A percentile compares a stretch with the other conserved stretches of the same genome.
Evolutionary conservation across 2,888 invertebrate genomes (phyloP).

Genomic region (Anagyrus pseudococci): DNA sequence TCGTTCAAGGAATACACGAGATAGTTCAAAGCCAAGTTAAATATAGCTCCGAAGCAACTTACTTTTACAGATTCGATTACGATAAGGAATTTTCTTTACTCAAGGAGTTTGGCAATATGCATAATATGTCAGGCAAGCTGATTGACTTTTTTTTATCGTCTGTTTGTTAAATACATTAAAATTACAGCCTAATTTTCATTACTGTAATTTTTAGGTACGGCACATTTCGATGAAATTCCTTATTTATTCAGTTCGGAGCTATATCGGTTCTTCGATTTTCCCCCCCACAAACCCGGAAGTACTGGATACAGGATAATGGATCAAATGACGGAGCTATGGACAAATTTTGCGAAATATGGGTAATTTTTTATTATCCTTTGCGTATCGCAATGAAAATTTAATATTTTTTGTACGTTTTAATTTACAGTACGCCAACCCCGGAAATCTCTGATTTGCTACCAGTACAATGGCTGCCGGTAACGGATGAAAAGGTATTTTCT

Average conservation of each 20-base stretch:
- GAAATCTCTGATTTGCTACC: conserved; percentile 38
- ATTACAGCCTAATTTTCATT: too few relatives aligned
- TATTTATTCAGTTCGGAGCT: conserved; percentile 48
- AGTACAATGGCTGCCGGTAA: conserved; percentile 49
- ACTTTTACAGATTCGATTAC: conserved; percentile 50
- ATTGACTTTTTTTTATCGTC: background rate
- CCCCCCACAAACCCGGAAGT: conserved; percentile 34
- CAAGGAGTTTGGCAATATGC: conserved; percentile 36
- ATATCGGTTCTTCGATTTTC: conserved; percentile 30
- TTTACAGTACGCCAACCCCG: conserved; percentile 55
- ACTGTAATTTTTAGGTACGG: conserved; percentile 41
- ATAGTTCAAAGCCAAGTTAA: conserved; percentile 42
- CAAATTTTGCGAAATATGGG: conserved; percentile 58
- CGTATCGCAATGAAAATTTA: background rate
- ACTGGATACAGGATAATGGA: conserved; percentile 44
- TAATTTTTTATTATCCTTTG: conserved; percentile 29
- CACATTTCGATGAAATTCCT: conserved; percentile 49
- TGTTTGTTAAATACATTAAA: too few relatives aligned
- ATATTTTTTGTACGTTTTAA: too few relatives aligned
- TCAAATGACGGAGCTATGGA: conserved; percentile 54
- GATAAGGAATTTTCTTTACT: conserved; percentile 42
- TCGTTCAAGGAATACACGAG: conserved; percentile 46
- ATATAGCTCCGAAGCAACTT: conserved; percentile 42
- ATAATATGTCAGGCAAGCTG: conserved; percentile 21
- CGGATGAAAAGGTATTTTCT: conserved; percentile 36